Evolutionary conservation across 1,140 invertebrate genomes (phyloP), one percentile per base, ranked within the genome.

Genomic region (Drosophila insularis): DNA sequence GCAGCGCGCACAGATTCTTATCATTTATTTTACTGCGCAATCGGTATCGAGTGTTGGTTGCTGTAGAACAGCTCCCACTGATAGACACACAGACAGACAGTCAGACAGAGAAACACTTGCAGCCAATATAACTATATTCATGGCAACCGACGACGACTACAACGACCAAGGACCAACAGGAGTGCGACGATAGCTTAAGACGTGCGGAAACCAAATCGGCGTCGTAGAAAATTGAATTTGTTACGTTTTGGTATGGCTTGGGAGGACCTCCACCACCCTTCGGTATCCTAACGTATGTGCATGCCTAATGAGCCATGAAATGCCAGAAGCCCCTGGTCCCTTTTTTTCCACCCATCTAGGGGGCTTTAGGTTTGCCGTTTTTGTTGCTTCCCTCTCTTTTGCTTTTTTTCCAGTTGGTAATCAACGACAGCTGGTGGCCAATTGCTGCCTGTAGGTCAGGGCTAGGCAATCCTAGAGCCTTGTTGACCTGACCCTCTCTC

Each of bases 221-320:
- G 82, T 87, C 82, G 84, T 87, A 87, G 82, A 87, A 87, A 87
- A 87, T 87, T 87, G 82, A 87, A 87, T 87, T 87, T 87, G 84
- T 81, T 89, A 74, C 75, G 64, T 72, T 71, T 81, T 54, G 40
- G 17, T 23, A 55, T 46, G 39, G 39, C 0, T 6, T 0, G 37
- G 13, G 14, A 21, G 8, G 40, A 17, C 21, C 14, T n/a, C 0
- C 19, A n/a, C 62, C 11, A 31, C 4, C 58, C 40, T 17, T 11
- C 8, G 2, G 11, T 27, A 50, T 32, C 39, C 32, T 50, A 39
- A 56, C 82, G 84, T 87, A 87, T 87, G 82, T 87, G 84, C 82
- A 87, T 87, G 84, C 71, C 82, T 87, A 87, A 87, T 87, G 82
- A 87, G 82, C 82, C 82, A 87, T 87, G 82, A 87, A 87, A 87